Evolutionary conservation across 2,797 vertebrate species (phyloP).

Genomic region (Danio aesculapii): DNA sequence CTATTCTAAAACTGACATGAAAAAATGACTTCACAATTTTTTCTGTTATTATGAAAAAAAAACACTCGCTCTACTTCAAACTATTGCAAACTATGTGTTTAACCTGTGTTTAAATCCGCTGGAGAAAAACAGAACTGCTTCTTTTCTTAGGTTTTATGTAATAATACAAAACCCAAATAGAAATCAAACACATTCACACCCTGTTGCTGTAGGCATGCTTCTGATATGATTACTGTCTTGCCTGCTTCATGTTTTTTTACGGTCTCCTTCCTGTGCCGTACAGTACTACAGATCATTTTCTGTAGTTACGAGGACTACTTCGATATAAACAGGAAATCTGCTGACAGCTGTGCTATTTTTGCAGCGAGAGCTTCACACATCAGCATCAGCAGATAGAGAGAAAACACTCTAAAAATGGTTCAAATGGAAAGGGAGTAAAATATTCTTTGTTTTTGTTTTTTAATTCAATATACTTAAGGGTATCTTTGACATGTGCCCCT

Average conservation of each 20-base stretch:
- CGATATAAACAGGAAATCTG: slow-evolving; percentile 49
- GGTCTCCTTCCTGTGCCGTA: background rate
- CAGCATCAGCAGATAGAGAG: slow-evolving; percentile 10
- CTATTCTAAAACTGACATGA: no score
- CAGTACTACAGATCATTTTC: background rate
- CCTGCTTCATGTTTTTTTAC: background rate
- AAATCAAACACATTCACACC: background rate
- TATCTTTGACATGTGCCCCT: background rate
- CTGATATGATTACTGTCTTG: background rate
- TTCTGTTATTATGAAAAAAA: background rate
- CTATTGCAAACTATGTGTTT: no score
- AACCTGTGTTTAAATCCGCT: no score
- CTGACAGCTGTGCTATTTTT: slow-evolving; percentile 15
- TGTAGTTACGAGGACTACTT: background rate
- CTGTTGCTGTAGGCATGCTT: background rate
- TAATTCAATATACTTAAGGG: background rate
- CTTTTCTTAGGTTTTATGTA: background rate
- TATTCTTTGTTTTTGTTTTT: background rate
- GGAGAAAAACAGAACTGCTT: no score
- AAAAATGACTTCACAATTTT: no score
- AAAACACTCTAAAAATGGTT: background rate
- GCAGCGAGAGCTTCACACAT: background rate
- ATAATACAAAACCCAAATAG: background rate
- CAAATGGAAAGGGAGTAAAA: background rate
- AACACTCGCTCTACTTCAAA: no score